A percentile compares a stretch with the other conserved stretches of the same genome.
phyloP scores from a whole-genome alignment of 92 coral and sea anemone genomes.

The Anthopleura xanthogrammica region DNA sequence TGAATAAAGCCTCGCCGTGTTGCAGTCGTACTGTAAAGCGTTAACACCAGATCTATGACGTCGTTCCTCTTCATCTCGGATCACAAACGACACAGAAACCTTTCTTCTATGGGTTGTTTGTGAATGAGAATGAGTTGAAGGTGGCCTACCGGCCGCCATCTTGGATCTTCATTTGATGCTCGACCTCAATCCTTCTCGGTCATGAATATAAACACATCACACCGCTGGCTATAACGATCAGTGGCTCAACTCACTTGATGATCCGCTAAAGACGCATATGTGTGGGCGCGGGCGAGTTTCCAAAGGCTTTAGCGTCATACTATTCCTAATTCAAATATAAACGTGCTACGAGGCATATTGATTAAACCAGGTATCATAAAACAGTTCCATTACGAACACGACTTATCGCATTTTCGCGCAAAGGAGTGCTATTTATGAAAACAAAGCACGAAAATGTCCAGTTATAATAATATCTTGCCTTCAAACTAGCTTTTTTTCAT shows the following conservation, averaged over 20 bases:
- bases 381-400: too few relatives aligned
- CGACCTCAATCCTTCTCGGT: constrained; percentile 4
- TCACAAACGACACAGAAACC: constrained; percentile 91
- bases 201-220: neutral
- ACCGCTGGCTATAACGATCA: neutral
- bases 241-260: neutral
- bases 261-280: too few relatives aligned
- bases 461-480: too few relatives aligned
- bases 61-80: constrained; percentile 83
- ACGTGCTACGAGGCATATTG: too few relatives aligned
- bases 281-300: too few relatives aligned
- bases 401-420: too few relatives aligned
- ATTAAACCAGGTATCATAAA: too few relatives aligned
- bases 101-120: constrained; percentile 71
- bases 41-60: constrained; percentile 91
- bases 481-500: too few relatives aligned
- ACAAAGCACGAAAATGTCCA: too few relatives aligned
- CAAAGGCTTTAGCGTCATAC: too few relatives aligned
- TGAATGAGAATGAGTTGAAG: constrained; percentile 65
- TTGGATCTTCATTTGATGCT: constrained; percentile 35
- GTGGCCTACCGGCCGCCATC: constrained; percentile 97
- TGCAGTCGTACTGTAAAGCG: constrained; percentile 75
- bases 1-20: constrained; percentile 67
- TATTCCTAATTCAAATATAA: too few relatives aligned
- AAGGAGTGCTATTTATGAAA: too few relatives aligned